These are phyloP conservation scores for Nephila pilipes DNA, from an alignment of 1,140 invertebrate species.

Conservation along the genomic window DNA sequence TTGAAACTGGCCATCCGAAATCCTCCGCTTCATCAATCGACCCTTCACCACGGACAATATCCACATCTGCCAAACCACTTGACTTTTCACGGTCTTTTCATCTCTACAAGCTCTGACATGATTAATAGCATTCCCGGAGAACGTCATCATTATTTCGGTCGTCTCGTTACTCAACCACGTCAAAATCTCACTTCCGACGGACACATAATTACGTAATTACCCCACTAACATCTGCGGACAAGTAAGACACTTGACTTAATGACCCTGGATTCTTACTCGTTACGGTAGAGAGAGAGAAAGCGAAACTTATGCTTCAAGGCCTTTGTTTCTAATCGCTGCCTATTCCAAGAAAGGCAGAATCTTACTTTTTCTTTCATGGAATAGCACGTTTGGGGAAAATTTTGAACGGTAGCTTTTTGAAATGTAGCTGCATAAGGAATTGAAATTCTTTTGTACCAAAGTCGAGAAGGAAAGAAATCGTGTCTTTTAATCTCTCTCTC, in stretches of 20 bases:
- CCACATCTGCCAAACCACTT: slow-evolving; percentile 15
- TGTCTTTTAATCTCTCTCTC: no score
- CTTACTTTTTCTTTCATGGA: background rate
- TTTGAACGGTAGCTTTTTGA: background rate
- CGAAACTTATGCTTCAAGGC: background rate
- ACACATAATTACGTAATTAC: slow-evolving; percentile 71
- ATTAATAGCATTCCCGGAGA: slow-evolving; percentile 63
- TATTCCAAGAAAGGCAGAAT: background rate
- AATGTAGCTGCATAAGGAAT: background rate
- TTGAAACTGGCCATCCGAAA: background rate
- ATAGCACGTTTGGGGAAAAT: background rate
- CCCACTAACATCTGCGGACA: slow-evolving; percentile 53
- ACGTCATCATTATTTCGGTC: slow-evolving; percentile 43
- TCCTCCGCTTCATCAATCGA: background rate
- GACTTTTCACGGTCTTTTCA: slow-evolving; percentile 64
- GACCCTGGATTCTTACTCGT: slow-evolving; percentile 28
- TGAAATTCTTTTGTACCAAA: background rate
- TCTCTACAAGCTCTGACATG: slow-evolving; percentile 42
- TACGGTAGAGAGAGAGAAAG: background rate
- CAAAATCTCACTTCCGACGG: slow-evolving; percentile 52
- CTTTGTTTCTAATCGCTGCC: background rate
- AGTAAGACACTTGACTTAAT: slow-evolving; percentile 70
- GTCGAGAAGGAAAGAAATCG: no score
- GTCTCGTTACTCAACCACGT: slow-evolving; percentile 44
- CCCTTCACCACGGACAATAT: background rate